Evolutionary conservation across 1,140 invertebrate genomes (phyloP), one percentile per base, ranked within the genome.

Genomic region (Helicoverpa armigera): DNA sequence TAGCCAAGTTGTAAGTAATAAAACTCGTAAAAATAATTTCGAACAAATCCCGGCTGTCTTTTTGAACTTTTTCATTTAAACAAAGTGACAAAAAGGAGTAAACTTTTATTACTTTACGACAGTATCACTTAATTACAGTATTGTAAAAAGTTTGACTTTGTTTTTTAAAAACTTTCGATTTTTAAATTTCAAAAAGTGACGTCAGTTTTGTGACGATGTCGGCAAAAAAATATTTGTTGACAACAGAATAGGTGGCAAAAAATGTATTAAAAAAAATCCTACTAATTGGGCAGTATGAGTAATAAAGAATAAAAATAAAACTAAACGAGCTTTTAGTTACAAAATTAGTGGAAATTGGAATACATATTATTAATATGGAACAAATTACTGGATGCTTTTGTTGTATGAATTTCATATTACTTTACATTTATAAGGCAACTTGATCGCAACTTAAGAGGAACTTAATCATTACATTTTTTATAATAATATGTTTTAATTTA

Each of bases 41-140:
- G 35, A 56, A 31, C 12, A 53, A 53, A n/a, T 51, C 51, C 31
- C 35, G 73, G 35, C 29, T 43, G 3, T 18, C 35, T 35, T 61
- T 74, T 75, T 51, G 12, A 35, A 58, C 35, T 0, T 16, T 58
- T 73, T 43, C 1, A 7, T 16, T 11, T 48, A 54, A 58, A 75
- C 10, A 23, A 63, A 31, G 23, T 63, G 61, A 54, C 61, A 77
- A 77, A 67, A 76, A 23, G 18, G 43, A 23, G 10, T 63, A 18
- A 67, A 65, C 0, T 67, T 77, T 65, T 77, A 67, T 77, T 10
- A 54, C 74, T 82, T 82, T 75, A 79, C n/a, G 77, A 79, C 61
- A 67, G 67, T 7, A 61, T 65, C n/a, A 50, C 43, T 51, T 74
- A 79, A 70, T 74, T 75, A 56, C 43, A 12, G n/a, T 53, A 12